Conservation (phyloP, 2,797 vertebrate genomes). For the Dicrostonyx torquatus region DNA sequence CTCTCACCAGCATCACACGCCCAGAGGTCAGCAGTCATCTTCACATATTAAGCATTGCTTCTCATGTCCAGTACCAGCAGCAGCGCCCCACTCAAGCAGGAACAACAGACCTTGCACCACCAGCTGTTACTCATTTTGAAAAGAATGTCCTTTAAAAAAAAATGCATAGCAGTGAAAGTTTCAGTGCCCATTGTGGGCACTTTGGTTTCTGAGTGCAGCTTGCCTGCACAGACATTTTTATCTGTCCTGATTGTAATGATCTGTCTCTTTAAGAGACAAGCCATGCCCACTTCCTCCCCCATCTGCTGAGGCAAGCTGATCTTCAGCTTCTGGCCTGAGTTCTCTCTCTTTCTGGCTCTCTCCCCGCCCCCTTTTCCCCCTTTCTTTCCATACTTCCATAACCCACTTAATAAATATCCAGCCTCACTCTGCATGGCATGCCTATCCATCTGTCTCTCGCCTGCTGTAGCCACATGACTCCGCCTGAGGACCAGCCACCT, state of each 20-base stretch:
- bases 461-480: too few species aligned
- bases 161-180: not conserved
- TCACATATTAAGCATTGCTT: not conserved
- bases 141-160: not conserved
- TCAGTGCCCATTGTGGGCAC: not conserved
- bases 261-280: too few species aligned
- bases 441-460: too few species aligned
- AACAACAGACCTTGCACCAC: not conserved
- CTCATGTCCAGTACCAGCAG: rapidly evolving
- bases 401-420: too few species aligned
- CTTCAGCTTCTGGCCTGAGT: too few species aligned
- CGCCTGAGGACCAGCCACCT: too few species aligned
- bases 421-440: too few species aligned
- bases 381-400: too few species aligned
- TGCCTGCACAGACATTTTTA: not conserved
- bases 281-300: too few species aligned
- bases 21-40: not conserved
- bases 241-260: not conserved
- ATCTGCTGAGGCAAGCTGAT: too few species aligned
- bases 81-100: not conserved
- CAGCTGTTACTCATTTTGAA: not conserved
- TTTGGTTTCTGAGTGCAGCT: not conserved
- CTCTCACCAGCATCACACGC: not conserved
- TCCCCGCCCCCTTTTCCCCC: too few species aligned
- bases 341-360: too few species aligned